Evolutionary conservation across 1,140 invertebrate genomes (phyloP), one percentile per base, ranked within the genome.

Genomic region (Triops longicaudatus): DNA sequence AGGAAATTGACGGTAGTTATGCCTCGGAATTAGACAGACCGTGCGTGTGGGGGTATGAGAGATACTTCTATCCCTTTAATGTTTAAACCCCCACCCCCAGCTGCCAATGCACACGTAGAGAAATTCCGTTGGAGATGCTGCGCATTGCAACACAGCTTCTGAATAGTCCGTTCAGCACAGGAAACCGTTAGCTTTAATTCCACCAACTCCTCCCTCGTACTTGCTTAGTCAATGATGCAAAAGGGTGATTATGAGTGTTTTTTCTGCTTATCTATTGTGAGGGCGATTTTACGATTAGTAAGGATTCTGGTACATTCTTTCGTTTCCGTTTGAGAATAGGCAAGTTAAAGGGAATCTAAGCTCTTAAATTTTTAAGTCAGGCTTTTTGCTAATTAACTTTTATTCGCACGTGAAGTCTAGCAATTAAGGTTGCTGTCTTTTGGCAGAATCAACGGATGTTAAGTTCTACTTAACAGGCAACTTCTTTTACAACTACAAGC

Each of bases 61-160:
- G 50, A 63, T 63, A n/a, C 50, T 63, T 17, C 17, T 22, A 63
- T 10, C 50, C 50, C 50, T 63, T 63, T 63, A 63, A 63, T 63
- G 50, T 14, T 63, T 14, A 63, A n/a, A 6, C 50, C 17, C 50
- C 50, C 10, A 5, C 50, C 50, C 17, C 50, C 50, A 63, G 14
- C 50, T 63, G 50, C 50, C 50, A 63, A 63, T 63, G 50, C 50
- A 63, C 50, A n/a, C 3, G 17, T 63, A 63, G 50, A 63, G 50
- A 63, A 63, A 63, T 63, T 63, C 50, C 50, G 50, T 63, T 63
- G 50, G 50, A 63, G 50, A 63, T 63, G 50, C 50, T 63, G 50
- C 7, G 50, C 50, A 63, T 63, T 63, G 22, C 50, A 14, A 22
- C 50, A 63, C 50, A 63, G 50, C 14, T 22, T 63, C 50, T 17